These are phyloP conservation scores for Tenthredo notha DNA, from an alignment of 2,888 invertebrate genomes.

Conservation along the genomic window DNA sequence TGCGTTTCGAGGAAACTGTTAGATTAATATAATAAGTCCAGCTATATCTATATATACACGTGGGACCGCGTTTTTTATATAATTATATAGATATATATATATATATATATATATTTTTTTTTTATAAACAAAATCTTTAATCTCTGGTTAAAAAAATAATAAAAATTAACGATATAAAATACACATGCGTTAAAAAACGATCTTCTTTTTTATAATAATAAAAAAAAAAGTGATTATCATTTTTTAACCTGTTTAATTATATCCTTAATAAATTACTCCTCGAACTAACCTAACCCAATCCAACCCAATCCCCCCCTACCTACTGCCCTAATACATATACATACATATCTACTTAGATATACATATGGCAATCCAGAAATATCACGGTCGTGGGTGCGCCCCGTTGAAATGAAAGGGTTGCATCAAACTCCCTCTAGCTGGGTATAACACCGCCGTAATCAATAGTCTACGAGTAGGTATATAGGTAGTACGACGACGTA, in stretches of 20 bases:
- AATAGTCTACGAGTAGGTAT: neutral
- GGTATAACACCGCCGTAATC: neutral
- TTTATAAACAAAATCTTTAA: neutral
- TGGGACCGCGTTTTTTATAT: neutral
- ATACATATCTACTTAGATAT: neutral
- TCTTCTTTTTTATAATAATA: neutral
- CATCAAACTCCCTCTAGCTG: neutral
- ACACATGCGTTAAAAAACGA: neutral
- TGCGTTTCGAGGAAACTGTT: neutral
- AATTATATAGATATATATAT: too few species aligned
- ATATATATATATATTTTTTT: too few species aligned
- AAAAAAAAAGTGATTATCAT: neutral
- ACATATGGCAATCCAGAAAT: neutral
- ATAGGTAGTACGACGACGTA: neutral
- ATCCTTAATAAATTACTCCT: neutral
- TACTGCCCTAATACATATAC: constrained; percentile 1
- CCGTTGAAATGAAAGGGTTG: neutral
- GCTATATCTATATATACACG: neutral
- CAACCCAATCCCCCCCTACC: neutral
- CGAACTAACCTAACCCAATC: constrained; percentile 7
- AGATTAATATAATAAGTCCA: neutral
- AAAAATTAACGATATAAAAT: neutral
- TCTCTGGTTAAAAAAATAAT: neutral
- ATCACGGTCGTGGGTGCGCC: neutral
- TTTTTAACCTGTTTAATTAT: constrained; percentile 3